These are phyloP conservation scores for Theocolax elegans DNA, from an alignment of 1,140 invertebrate genomes.

Conservation along the genomic window DNA sequence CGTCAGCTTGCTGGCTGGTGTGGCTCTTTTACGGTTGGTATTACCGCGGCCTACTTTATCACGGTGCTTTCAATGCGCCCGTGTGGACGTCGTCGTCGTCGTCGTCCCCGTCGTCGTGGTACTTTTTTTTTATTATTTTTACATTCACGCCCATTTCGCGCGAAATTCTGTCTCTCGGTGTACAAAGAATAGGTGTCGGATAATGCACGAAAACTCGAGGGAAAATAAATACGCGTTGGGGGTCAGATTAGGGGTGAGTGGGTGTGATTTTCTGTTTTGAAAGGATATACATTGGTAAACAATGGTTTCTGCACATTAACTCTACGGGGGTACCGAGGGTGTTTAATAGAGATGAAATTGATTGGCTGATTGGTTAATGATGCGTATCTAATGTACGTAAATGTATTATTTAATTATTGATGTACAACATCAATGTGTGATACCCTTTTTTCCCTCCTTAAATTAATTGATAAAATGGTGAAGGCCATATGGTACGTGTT, in stretches of 20 bases:
- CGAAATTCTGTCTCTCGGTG: not conserved
- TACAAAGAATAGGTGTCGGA: not conserved
- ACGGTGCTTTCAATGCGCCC: slow-evolving; percentile 41
- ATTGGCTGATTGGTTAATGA: not conserved
- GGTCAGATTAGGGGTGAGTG: slow-evolving; percentile 1
- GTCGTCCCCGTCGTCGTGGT: too few species aligned
- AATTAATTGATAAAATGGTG: too few species aligned
- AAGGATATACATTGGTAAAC: not conserved
- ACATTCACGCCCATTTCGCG: not conserved
- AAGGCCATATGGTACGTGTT: too few species aligned
- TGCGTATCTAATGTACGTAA: too few species aligned
- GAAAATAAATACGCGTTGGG: slow-evolving; percentile 2
- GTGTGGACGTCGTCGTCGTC: not conserved
- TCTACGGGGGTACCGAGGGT: not conserved
- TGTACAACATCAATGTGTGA: too few species aligned
- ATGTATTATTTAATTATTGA: too few species aligned
- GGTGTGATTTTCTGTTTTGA: not conserved
- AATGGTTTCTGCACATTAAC: not conserved
- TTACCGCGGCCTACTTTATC: slow-evolving; percentile 43
- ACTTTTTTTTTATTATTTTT: slow-evolving; percentile 16
- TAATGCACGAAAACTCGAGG: slow-evolving; percentile 27
- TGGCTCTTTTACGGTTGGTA: slow-evolving; percentile 34
- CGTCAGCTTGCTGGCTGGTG: not conserved
- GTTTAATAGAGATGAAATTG: slow-evolving; percentile 9
- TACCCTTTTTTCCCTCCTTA: too few species aligned